phyloP scores from a whole-genome alignment of 2,888 invertebrate species.

The Protophormia terraenovae region DNA sequence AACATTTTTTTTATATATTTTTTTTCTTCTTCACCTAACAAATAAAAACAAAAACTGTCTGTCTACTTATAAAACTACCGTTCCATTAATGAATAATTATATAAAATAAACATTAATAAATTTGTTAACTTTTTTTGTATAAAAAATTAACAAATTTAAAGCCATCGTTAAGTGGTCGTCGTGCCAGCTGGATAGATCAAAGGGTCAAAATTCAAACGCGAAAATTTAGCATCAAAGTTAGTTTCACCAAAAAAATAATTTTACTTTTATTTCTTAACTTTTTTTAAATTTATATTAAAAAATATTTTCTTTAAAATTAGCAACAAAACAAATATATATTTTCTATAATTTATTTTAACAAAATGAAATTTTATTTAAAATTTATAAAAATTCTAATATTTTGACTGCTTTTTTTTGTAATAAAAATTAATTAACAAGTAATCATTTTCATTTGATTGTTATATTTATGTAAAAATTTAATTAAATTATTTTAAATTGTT shows the following conservation, averaged over 20 bases:
- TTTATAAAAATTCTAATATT: constrained; percentile 20
- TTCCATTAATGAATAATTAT: constrained; percentile 39
- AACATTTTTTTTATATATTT: constrained; percentile 37
- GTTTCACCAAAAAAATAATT: constrained; percentile 75
- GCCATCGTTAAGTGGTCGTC: constrained; percentile 81
- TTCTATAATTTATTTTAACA: constrained; percentile 45
- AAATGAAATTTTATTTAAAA: constrained; percentile 25
- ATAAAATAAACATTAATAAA: constrained; percentile 55
- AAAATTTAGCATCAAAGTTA: constrained; percentile 82
- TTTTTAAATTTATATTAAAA: constrained; percentile 45
- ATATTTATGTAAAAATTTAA: constrained; percentile 30
- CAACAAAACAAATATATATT: neutral
- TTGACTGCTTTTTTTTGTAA: constrained; percentile 40
- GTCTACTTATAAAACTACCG: constrained; percentile 47
- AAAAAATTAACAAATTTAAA: constrained; percentile 74
- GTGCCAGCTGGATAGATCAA: constrained; percentile 82
- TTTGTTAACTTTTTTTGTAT: constrained; percentile 53
- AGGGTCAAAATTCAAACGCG: constrained; percentile 82
- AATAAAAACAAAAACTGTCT: constrained; percentile 40
- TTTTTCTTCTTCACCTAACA: constrained; percentile 64
- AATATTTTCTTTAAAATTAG: neutral
- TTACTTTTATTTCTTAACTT: constrained; percentile 34
- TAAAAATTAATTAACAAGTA: neutral
- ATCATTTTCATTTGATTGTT: constrained; percentile 26
- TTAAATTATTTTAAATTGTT: constrained; percentile 30